Conservation (phyloP, 2,797 vertebrate genomes). For the Malurus leucopterus region DNA sequence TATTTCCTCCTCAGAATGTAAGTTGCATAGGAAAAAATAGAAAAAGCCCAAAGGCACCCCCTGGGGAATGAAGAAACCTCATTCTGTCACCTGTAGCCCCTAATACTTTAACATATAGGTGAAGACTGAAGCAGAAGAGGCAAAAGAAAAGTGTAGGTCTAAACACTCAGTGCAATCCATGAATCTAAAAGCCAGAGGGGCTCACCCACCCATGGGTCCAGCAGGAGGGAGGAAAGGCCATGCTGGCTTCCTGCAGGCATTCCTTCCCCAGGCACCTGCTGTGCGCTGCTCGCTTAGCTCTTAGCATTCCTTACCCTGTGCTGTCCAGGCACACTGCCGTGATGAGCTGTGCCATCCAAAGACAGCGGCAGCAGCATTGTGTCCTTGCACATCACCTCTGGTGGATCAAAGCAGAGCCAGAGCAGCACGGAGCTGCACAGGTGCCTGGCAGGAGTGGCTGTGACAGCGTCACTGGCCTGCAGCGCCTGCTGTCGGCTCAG, state of each 20-base stretch:
- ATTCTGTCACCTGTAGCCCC: neutral
- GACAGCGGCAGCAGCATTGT: slow-evolving; percentile 75
- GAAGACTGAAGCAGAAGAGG: neutral
- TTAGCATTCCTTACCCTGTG: slow-evolving; percentile 53
- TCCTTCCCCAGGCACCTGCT: neutral
- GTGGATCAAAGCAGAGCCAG: slow-evolving; percentile 43
- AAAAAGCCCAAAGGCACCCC: neutral
- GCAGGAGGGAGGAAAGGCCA: neutral
- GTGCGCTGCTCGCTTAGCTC: neutral
- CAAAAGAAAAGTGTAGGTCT: neutral
- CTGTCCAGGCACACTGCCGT: slow-evolving; percentile 71
- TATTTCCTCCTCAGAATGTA: neutral
- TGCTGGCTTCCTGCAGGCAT: neutral
- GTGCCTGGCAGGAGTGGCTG: neutral
- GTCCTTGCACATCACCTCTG: slow-evolving; percentile 75
- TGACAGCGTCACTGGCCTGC: neutral
- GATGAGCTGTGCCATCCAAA: slow-evolving; percentile 64
- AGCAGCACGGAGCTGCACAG: rapidly evolving
- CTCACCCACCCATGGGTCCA: neutral
- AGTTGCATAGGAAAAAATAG: neutral
- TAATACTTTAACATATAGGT: neutral
- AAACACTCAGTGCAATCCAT: neutral
- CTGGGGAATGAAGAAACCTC: neutral
- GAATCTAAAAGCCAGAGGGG: rapidly evolving
- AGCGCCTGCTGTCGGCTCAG: neutral